These are phyloP conservation scores for Dryobates pubescens DNA, from an alignment of 2,797 vertebrate species.

Conservation along the genomic window DNA sequence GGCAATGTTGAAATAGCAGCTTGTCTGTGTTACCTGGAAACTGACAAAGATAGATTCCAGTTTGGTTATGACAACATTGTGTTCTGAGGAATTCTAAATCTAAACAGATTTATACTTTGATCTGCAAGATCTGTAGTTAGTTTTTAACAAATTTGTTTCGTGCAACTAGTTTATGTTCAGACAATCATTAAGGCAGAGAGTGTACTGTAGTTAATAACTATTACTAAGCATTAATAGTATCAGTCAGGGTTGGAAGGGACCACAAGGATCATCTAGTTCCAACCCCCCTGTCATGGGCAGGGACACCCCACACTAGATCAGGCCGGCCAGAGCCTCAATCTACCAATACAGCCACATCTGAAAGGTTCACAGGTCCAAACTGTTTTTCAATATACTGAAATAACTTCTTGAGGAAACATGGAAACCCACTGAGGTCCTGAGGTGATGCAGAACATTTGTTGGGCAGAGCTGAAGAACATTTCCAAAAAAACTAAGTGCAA, in stretches of 20 bases:
- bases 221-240: not conserved
- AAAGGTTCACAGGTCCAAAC: not conserved
- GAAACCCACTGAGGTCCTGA: not conserved
- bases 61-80: not conserved
- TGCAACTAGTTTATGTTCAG: not conserved
- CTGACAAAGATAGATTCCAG: not conserved
- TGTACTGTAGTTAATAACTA: not conserved
- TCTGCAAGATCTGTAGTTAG: not conserved
- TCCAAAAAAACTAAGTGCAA: not conserved
- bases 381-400: not conserved
- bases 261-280: no score
- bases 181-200: not conserved
- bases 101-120: not conserved
- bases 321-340: not conserved
- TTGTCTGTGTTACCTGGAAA: not conserved
- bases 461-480: not conserved
- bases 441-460: not conserved
- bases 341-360: not conserved
- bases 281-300: no score
- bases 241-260: no score
- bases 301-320: no score
- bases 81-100: not conserved
- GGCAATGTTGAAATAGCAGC: not conserved
- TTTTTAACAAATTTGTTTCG: not conserved
- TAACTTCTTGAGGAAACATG: not conserved